Evolutionary conservation across 2,888 invertebrate species (phyloP), one percentile per base, ranked within the genome.

Genomic region (Macrosoma leucophasiata): DNA sequence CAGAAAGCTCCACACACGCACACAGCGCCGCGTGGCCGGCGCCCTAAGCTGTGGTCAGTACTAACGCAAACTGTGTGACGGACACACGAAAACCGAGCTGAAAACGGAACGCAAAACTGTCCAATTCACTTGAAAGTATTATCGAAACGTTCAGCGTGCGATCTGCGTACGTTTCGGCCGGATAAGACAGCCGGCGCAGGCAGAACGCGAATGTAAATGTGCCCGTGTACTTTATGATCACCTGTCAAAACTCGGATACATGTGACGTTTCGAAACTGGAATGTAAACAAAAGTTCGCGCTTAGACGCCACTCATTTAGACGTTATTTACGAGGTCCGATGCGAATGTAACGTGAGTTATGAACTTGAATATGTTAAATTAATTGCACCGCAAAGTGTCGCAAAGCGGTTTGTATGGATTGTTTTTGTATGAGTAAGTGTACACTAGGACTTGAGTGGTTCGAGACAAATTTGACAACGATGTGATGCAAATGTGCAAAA

Each of bases 21-120:
- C 75, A 73, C 75, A 48, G 33, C 50, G 57, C 58, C 71, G 67
- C 68, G 64, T 68, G 73, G 64, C 63, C 78, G 79, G 75, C 82
- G 81, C 84, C 81, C 82, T 82, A 81, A 78, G 76, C 79, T 78
- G 82, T 81, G 84, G 84, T 84, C 84, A 84, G 81, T 84, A 70
- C 77, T 77, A 76, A 78, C 72, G 79, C 82, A 79, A 81, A 81
- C 84, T 75, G 84, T 82, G 84, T 76, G 77, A 75, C 79, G 84
- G 82, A 77, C 84, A 84, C 81, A 84, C 84, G 84, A 84, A 79
- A 84, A 77, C 74, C 78, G 76, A 75, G 76, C 77, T 74, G 76
- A 82, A 84, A 82, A 72, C 71, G 71, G 66, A 56, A 68, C 78
- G 77, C 62, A 67, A 71, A 71, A 72, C 67, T 65, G 61, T 65